Percentiles rank a stretch among this genome's conserved stretches.
Conservation (phyloP, 1,140 invertebrate species). For the Aphaenogaster ashmeadi region DNA sequence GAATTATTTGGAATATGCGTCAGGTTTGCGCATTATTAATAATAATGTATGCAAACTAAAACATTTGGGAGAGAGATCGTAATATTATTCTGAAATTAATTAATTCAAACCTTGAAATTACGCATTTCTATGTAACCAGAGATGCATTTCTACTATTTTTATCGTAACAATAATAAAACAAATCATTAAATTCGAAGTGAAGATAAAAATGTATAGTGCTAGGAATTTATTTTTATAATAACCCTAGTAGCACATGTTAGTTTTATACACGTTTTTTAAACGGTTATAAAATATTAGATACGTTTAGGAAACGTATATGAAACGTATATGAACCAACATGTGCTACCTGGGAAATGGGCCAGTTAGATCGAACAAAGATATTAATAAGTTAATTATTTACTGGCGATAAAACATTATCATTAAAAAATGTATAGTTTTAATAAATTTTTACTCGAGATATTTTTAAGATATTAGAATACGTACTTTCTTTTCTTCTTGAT, state of each 20-base stretch:
- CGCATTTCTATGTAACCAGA: background rate
- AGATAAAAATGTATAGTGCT: background rate
- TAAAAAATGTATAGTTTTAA: background rate
- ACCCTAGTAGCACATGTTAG: no score
- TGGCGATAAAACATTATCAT: no score
- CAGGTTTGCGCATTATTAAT: conserved; percentile 7
- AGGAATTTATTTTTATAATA: no score
- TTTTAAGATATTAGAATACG: background rate
- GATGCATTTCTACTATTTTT: background rate
- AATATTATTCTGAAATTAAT: background rate
- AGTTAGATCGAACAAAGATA: no score
- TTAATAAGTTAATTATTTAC: no score
- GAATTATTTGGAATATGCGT: background rate
- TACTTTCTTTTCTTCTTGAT: background rate
- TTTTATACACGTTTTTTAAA: no score
- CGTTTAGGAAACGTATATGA: no score
- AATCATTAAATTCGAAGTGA: background rate
- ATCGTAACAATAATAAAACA: background rate
- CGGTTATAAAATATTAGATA: no score
- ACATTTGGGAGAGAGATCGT: background rate
- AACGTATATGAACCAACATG: no score
- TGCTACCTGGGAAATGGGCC: no score
- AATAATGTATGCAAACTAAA: background rate
- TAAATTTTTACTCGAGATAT: background rate
- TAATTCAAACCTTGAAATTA: conserved; percentile 1